Percentiles rank a stretch among this genome's conserved stretches.
Conservation (phyloP, 2,797 vertebrate genomes). For the Mormyrops attenuatus region DNA sequence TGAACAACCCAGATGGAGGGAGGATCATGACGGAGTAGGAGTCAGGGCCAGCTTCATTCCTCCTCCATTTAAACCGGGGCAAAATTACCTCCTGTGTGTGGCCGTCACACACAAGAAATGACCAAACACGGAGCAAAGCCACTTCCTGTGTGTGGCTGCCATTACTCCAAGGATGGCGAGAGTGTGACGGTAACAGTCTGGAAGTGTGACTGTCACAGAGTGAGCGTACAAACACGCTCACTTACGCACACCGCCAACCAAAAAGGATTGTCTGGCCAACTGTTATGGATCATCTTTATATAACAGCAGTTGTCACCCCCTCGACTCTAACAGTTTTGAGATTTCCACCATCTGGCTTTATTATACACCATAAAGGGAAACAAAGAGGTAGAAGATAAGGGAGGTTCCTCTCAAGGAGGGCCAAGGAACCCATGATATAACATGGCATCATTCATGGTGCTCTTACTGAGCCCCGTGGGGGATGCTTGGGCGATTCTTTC, state of each 20-base stretch:
- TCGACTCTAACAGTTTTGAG: conserved; percentile 17
- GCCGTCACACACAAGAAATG: background rate
- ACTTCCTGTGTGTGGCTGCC: background rate
- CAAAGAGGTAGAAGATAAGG: conserved; percentile 10
- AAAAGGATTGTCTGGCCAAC: background rate
- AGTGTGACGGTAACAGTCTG: background rate
- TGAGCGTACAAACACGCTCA: background rate
- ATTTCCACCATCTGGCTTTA: conserved; percentile 22
- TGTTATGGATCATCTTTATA: conserved; percentile 19
- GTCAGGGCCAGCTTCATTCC: background rate
- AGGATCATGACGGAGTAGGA: background rate
- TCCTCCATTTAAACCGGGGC: background rate
- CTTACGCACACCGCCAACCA: background rate
- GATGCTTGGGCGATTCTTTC: background rate
- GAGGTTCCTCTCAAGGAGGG: background rate
- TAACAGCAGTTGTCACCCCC: conserved; percentile 21
- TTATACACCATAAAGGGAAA: conserved; percentile 18
- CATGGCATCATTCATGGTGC: background rate
- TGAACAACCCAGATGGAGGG: background rate
- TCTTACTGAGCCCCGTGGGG: background rate
- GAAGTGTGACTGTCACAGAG: background rate
- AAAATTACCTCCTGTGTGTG: background rate
- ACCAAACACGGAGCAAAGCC: background rate
- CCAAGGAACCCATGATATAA: background rate
- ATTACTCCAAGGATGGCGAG: background rate